Conservation (phyloP, 2,888 invertebrate species). For the Meandrusa payeni region DNA sequence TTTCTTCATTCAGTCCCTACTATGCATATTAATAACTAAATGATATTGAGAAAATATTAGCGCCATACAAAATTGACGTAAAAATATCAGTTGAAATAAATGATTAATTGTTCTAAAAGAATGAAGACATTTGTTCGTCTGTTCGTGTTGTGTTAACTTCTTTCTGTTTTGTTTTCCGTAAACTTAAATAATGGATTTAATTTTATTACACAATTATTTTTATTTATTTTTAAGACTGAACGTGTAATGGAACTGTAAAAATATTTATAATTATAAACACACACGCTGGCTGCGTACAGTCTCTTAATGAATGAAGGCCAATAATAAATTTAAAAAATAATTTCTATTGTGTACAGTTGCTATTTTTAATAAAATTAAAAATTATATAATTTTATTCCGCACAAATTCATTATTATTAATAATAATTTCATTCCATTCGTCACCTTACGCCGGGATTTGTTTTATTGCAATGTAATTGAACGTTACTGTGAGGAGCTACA, state of each 20-base stretch:
- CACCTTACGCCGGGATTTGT: slow-evolving; percentile 24
- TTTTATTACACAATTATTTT: slow-evolving; percentile 41
- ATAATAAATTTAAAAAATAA: slow-evolving; percentile 3
- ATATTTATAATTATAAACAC: slow-evolving; percentile 27
- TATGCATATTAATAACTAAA: no score
- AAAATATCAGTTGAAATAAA: no score
- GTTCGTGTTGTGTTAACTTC: no score
- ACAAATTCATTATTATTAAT: slow-evolving; percentile 41
- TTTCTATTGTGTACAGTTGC: not conserved
- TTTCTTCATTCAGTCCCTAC: no score
- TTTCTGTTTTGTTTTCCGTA: no score
- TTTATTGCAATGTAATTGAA: slow-evolving; percentile 28
- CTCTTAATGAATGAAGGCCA: slow-evolving; percentile 3
- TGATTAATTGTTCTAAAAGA: no score
- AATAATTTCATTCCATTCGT: slow-evolving; percentile 52
- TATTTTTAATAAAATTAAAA: slow-evolving; percentile 16
- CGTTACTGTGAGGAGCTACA: no score
- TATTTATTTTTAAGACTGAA: slow-evolving; percentile 64
- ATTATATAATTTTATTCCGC: slow-evolving; percentile 21
- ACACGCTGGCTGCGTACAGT: no score
- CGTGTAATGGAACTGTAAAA: slow-evolving; percentile 40
- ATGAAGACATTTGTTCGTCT: no score
- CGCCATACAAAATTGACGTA: no score
- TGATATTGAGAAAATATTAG: no score
- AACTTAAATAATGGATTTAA: no score